Base-by-base conservation (phyloP, 2,797 vertebrate genomes). In the Lithobates sylvaticus region DNA sequence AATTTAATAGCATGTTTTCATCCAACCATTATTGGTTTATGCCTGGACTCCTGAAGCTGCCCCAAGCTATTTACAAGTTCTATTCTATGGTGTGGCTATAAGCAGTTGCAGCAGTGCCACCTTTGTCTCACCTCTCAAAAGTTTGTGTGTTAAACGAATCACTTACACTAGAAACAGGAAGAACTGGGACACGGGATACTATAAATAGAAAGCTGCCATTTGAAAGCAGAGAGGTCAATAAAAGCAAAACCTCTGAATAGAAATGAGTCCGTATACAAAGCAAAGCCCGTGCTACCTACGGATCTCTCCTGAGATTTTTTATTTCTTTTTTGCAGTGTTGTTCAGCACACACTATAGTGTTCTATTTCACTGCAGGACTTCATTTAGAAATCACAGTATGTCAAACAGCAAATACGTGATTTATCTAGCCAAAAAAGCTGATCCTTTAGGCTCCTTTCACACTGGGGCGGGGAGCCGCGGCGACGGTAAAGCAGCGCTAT, bases 151-250 rank as follows among this genome's bases (percentile, higher is more conserved):
- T 21, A 21, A 21, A 16, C 27, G 3, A 32, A 58, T 32, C 47
- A 75, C 42, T 74, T 67, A 67, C 65, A 26, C 65, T 67, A 29
- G 9, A 29, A 26, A 29, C 65, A 13, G 65, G 65, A 21, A 64
- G 58, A 65, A 36, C 54, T 64, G 54, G 58, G 76, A 78, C 34
- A 65, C 76, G 0, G 3, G 10, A 5, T 10, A 7, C 81, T 76
- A 76, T 68, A 68, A 47, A 21, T 83, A 76, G 81, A 76, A 83
- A 50, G 10, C 3, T 39, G 58, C 18, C 50, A 76, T 65, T 39
- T 83, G 27, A 65, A 42, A 50, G 27, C 72, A 50, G 27, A 27
- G 44, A 50, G 61, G 42, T 68, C 72, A 83, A 32, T 32, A 76
- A 34, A 58, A 29, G 16, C 16, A 58, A 54, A 54, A 54, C 73